These are phyloP conservation scores for Apogon hyalosoma DNA, from an alignment of 2,797 vertebrate species.

Conservation along the genomic window DNA sequence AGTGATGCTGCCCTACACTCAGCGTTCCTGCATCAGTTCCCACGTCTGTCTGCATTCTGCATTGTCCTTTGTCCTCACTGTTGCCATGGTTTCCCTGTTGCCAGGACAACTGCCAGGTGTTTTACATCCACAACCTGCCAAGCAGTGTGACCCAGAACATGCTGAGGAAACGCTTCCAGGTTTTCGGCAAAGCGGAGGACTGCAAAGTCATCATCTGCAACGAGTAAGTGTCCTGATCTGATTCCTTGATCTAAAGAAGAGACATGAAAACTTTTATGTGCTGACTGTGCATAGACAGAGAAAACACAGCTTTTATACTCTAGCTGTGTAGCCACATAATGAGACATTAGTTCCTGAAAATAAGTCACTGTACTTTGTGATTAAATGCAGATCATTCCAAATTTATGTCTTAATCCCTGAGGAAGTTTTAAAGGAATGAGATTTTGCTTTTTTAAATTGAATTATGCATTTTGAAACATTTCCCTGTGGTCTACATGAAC, in stretches of 20 bases:
- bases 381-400: slow-evolving; percentile 10
- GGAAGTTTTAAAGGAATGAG: no score
- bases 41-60: slow-evolving; percentile 40
- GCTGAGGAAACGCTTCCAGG: slow-evolving; percentile 95
- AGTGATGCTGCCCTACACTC: background rate
- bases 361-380: background rate
- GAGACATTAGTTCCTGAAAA: background rate
- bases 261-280: background rate
- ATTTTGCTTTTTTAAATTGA: no score
- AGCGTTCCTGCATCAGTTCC: slow-evolving; percentile 28
- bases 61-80: slow-evolving; percentile 68
- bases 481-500: no score
- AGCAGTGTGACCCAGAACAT: slow-evolving; percentile 92
- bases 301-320: background rate
- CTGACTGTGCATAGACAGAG: background rate
- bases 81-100: slow-evolving; percentile 78
- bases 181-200: slow-evolving; percentile 93
- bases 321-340: background rate
- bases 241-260: background rate
- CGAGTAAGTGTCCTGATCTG: slow-evolving; percentile 76
- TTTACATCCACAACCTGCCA: slow-evolving; percentile 94
- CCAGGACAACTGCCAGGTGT: slow-evolving; percentile 96
- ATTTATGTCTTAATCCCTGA: background rate
- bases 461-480: no score
- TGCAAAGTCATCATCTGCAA: slow-evolving; percentile 93